phyloP scores from a whole-genome alignment of 1,140 invertebrate species.

The Atta colombica region DNA sequence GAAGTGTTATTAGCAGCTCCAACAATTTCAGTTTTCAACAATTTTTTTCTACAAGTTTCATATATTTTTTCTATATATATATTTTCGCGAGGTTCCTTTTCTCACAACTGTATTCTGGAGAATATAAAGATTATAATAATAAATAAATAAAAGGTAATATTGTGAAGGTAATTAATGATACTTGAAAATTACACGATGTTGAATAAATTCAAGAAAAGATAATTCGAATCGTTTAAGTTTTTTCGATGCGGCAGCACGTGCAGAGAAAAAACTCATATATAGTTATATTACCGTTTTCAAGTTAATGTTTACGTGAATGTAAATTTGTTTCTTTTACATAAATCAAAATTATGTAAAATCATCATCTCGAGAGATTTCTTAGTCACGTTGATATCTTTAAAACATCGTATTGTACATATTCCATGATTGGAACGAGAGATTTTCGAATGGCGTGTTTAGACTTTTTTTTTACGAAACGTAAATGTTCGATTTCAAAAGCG shows the following conservation, averaged over 20 bases:
- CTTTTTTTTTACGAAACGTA: neutral
- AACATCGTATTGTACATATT: neutral
- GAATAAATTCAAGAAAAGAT: too few relatives aligned
- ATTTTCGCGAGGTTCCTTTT: neutral
- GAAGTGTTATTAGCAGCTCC: too few relatives aligned
- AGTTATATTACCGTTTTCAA: neutral
- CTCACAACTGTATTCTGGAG: neutral
- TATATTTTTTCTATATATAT: neutral
- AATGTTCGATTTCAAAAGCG: neutral
- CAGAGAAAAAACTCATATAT: neutral
- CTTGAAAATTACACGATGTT: neutral
- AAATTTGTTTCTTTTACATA: neutral
- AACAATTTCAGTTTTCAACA: neutral
- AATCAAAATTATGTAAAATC: neutral
- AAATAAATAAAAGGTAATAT: neutral
- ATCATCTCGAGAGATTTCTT: neutral
- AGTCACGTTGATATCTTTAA: neutral
- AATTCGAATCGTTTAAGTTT: neutral
- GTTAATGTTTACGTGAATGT: neutral
- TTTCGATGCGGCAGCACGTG: neutral
- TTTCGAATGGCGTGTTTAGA: neutral
- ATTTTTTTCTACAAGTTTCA: neutral
- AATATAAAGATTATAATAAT: neutral
- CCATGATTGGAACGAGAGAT: neutral
- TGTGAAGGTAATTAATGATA: neutral